These are phyloP conservation scores for Chionis minor DNA, from an alignment of 2,113 vertebrate species.

Conservation along the genomic window DNA sequence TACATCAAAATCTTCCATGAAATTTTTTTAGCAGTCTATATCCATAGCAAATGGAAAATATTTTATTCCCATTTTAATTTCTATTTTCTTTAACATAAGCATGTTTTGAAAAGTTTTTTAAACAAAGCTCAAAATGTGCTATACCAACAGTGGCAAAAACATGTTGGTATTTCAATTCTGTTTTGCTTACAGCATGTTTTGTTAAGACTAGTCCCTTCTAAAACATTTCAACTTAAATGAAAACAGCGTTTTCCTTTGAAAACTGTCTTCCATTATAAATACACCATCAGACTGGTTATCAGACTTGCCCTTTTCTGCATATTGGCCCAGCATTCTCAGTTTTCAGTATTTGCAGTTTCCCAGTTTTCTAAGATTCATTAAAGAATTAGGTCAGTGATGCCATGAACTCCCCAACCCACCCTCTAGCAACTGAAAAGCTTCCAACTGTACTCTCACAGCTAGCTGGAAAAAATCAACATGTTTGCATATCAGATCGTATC, in stretches of 20 bases:
- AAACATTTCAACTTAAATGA: neutral
- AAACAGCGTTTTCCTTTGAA: neutral
- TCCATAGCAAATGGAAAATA: neutral
- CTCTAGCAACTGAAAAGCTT: constrained; percentile 2
- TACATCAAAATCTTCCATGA: neutral
- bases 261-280: neutral
- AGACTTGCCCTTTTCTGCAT: neutral
- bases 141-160: neutral
- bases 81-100: neutral
- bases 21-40: neutral
- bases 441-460: neutral
- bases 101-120: neutral
- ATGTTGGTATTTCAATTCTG: neutral
- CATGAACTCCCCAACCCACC: neutral
- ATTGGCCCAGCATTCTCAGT: neutral
- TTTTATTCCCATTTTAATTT: neutral
- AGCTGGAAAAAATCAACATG: constrained; percentile 14
- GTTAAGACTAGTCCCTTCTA: neutral
- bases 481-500: neutral
- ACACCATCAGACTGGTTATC: neutral
- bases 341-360: neutral
- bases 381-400: constrained; percentile 6
- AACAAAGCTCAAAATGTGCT: neutral
- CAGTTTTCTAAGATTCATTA: neutral
- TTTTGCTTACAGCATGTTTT: constrained; percentile 1